Evolutionary conservation across 2,113 vertebrate species (phyloP).

Genomic region (Calypte anna): DNA sequence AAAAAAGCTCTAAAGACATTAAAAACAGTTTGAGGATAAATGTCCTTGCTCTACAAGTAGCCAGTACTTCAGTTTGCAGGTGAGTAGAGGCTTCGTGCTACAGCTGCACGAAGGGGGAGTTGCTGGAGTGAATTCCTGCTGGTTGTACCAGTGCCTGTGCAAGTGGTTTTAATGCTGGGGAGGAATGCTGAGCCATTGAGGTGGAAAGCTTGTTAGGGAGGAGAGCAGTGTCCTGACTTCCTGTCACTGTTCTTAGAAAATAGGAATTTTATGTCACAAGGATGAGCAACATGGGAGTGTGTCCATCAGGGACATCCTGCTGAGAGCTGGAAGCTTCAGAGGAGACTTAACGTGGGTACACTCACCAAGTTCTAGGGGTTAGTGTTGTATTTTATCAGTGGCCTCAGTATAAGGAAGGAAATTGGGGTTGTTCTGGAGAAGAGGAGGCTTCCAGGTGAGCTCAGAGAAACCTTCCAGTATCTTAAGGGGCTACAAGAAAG

Average conservation of each 20-base stretch:
- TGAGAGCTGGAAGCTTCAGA: background rate
- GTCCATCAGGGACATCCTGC: background rate
- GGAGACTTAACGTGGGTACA: background rate
- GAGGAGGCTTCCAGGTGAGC: too few species aligned
- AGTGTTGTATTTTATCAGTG: background rate
- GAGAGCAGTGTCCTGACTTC: background rate
- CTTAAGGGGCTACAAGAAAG: too few species aligned
- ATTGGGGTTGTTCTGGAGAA: too few species aligned
- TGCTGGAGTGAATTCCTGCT: background rate
- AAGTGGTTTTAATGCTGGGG: background rate
- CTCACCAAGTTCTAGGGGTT: background rate
- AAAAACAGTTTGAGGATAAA: background rate
- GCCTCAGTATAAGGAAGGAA: background rate
- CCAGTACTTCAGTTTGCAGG: background rate
- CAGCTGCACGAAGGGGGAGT: too few species aligned
- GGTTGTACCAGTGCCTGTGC: fast-evolving
- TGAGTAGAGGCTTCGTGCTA: background rate
- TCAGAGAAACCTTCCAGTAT: too few species aligned
- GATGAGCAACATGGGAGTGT: background rate
- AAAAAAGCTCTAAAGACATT: too few species aligned
- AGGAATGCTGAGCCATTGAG: background rate
- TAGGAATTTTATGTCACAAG: fast-evolving
- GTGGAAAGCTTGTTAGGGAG: background rate
- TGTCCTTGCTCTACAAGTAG: too few species aligned
- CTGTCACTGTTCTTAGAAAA: background rate